Base-by-base conservation (phyloP, 2,797 vertebrate species). In the Lutjanus campechanus region DNA sequence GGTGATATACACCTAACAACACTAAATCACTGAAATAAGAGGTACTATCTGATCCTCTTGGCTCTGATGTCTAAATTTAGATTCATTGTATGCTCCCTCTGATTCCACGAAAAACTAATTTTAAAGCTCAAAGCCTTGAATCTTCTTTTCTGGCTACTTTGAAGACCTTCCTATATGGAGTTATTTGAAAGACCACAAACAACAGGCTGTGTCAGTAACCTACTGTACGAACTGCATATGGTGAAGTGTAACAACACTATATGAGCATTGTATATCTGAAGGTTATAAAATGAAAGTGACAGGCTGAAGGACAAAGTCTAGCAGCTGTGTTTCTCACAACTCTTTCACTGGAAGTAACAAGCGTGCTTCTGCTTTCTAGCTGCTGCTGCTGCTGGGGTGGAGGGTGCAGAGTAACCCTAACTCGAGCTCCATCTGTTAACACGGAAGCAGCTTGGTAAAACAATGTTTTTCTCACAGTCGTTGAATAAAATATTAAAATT, bases 261-360 rank as follows among this genome's bases (percentile, higher is more conserved):
- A n/a, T 54, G 7, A 71, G 55, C 8, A 3, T 40, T 36, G 22
- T 50, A 6, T 25, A n/a, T 41, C 19, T 76, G 59, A 77, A 64
- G 64, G 56, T 62, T 59, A 76, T 8, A 20, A 13, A 69, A 7
- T 40, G 60, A 73, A 16, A 16, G 1, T 51, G 64, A 69, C 15
- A 53, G 44, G 11, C 50, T 55, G 51, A 71, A 53, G 63, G 67
- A 55, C 16, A 53, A 22, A 51, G 46, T 20, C 56, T 54, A 68
- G 58, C 44, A n/a, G 64, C 53, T 51, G 63, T 9, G 1, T 25
- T 25, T 15, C 41, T 36, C 10, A 63, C 4, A 7, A 62, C 46
- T 29, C n/a, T 49, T 22, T 54, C 12, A 12, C 29, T n/a, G 49
- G 16, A 47, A 58, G 46, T 63, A 29, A 62, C 9, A 1, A 70